A percentile compares a stretch with the other conserved stretches of the same genome.
These are phyloP conservation scores for Siniperca undulata DNA, from an alignment of 2,797 vertebrate genomes.

Conservation along the genomic window DNA sequence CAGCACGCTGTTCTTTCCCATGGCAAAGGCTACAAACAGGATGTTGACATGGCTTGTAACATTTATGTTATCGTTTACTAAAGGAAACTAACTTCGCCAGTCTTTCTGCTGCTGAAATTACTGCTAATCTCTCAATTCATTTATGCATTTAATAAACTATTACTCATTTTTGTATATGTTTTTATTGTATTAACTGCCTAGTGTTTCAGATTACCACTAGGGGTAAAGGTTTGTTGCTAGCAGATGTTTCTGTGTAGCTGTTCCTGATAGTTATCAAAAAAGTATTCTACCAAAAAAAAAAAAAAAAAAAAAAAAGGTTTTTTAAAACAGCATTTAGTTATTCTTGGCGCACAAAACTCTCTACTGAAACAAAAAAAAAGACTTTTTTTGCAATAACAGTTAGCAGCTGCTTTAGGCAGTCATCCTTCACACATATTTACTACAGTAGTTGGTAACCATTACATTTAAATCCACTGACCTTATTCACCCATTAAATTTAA, in stretches of 20 bases:
- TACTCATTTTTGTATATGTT: not conserved
- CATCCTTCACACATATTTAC: not conserved
- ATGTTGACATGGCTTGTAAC: not conserved
- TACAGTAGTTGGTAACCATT: not conserved
- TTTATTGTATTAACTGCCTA: not conserved
- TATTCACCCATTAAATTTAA: too few species aligned
- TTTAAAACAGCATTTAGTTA: not conserved
- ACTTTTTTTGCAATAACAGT: not conserved
- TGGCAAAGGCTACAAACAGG: not conserved
- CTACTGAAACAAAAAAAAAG: not conserved
- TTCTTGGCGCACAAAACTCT: not conserved
- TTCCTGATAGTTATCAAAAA: too few species aligned
- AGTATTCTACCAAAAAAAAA: too few species aligned
- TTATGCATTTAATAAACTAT: not conserved
- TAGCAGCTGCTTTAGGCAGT: not conserved
- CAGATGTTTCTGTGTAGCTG: not conserved
- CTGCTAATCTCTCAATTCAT: not conserved
- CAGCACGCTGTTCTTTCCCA: not conserved
- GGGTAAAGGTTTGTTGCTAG: not conserved
- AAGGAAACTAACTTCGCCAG: not conserved
- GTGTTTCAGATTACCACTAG: not conserved
- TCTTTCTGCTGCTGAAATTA: not conserved
- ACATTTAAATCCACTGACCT: not conserved
- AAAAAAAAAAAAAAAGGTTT: too few species aligned
- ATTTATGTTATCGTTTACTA: not conserved